phyloP scores from a whole-genome alignment of 2,888 invertebrate species.

The Amphipoea lucens region DNA sequence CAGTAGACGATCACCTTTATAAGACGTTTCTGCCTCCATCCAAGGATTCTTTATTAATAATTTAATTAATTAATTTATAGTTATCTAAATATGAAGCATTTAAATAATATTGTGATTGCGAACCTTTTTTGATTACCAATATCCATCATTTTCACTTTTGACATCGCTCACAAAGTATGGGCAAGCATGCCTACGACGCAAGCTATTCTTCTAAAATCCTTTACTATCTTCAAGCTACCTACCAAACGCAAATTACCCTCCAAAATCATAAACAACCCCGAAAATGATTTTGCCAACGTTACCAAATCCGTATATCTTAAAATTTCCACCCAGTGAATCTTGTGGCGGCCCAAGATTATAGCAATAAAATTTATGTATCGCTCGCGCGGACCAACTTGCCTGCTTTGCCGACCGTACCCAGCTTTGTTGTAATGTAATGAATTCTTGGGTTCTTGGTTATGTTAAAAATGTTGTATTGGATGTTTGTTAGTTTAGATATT shows the following conservation, averaged over 20 bases:
- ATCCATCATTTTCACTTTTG: not conserved
- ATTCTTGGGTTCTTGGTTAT: constrained; percentile 54
- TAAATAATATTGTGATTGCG: not conserved
- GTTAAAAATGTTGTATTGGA: constrained; percentile 58
- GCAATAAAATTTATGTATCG: constrained; percentile 89
- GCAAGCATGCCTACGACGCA: no score
- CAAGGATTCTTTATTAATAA: no score
- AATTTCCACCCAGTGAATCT: constrained; percentile 90
- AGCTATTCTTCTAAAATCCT: no score
- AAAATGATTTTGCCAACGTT: constrained; percentile 74
- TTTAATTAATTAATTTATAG: no score
- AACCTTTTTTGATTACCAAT: not conserved
- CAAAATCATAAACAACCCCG: not conserved
- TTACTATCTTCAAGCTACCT: no score
- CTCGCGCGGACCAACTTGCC: constrained; percentile 75
- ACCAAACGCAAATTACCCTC: not conserved
- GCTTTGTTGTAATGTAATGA: constrained; percentile 63
- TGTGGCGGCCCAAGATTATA: constrained; percentile 86
- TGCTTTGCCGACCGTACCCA: constrained; percentile 53
- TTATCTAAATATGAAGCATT: no score
- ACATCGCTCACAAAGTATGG: no score
- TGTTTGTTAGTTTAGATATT: constrained; percentile 24
- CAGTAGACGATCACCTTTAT: no score
- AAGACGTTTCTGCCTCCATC: no score
- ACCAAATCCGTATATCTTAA: constrained; percentile 88